These are phyloP conservation scores for Drosophila lowei DNA, from an alignment of 1,140 invertebrate genomes.

Conservation along the genomic window DNA sequence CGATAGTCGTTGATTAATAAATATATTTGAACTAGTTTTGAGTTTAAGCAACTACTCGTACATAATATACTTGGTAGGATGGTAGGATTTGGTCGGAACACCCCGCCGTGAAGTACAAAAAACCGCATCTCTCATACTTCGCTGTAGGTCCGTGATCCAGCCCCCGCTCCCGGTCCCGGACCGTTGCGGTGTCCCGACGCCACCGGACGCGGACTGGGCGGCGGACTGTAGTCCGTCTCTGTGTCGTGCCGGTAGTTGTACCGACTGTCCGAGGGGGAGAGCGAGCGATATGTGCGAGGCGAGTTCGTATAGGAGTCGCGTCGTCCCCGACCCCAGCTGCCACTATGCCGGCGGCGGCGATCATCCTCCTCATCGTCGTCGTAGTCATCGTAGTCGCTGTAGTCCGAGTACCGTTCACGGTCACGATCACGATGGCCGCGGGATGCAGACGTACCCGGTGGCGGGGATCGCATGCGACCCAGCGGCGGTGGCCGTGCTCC, in stretches of 20 bases:
- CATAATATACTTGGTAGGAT: constrained; percentile 52
- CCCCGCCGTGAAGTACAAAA: too few relatives aligned
- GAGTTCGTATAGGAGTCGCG: constrained; percentile 63
- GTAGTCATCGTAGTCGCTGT: constrained; percentile 71
- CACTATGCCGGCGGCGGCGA: constrained; percentile 54
- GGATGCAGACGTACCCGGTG: constrained; percentile 50
- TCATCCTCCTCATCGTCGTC: constrained; percentile 74
- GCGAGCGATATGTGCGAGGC: constrained; percentile 76
- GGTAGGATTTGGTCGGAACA: background rate
- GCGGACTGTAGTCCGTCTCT: constrained; percentile 82
- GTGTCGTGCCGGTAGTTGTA: constrained; percentile 77
- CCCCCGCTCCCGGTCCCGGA: background rate
- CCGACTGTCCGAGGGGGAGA: constrained; percentile 79
- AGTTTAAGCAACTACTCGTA: constrained; percentile 55
- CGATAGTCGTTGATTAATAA: constrained; percentile 73
- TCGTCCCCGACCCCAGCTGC: constrained; percentile 61
- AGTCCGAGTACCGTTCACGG: constrained; percentile 61
- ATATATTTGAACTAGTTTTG: constrained; percentile 81
- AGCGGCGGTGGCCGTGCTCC: constrained; percentile 86
- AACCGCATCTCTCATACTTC: constrained; percentile 50
- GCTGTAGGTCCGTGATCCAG: constrained; percentile 56
- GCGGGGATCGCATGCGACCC: constrained; percentile 87
- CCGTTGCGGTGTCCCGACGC: constrained; percentile 10
- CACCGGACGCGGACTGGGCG: constrained; percentile 62
- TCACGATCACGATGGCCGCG: constrained; percentile 48